Percentiles rank a stretch among this genome's conserved stretches.
These are phyloP conservation scores for Cephus rjabovi DNA, from an alignment of 2,888 invertebrate genomes.

Conservation along the genomic window DNA sequence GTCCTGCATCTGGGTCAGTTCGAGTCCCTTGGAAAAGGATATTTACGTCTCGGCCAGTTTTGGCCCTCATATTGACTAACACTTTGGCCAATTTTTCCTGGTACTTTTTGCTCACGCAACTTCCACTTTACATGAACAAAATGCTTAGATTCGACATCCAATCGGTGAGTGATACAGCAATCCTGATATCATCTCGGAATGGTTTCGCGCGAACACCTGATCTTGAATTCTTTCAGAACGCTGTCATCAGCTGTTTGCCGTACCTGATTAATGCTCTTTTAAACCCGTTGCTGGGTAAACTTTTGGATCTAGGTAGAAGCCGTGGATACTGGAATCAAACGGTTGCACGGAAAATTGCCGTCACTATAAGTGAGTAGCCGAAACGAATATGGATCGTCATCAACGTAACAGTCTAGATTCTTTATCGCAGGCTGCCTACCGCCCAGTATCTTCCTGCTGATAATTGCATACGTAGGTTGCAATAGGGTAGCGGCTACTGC, in stretches of 20 bases:
- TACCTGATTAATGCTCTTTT: conserved; percentile 53
- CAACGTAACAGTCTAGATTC: neutral
- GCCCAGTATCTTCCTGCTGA: conserved; percentile 46
- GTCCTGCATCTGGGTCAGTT: conserved; percentile 23
- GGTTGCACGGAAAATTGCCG: conserved; percentile 55
- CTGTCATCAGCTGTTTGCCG: conserved; percentile 52
- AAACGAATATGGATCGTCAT: neutral
- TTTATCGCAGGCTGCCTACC: conserved; percentile 50
- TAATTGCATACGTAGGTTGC: conserved; percentile 57
- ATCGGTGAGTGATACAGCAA: conserved; percentile 54
- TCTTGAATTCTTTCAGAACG: conserved; percentile 42
- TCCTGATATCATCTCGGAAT: neutral
- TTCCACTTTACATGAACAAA: conserved; percentile 68
- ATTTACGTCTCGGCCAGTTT: conserved; percentile 66
- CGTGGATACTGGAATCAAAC: conserved; percentile 56
- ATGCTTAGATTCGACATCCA: conserved; percentile 66
- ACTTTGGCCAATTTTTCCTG: conserved; percentile 68
- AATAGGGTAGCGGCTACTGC: conserved; percentile 41
- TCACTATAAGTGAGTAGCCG: conserved; percentile 51
- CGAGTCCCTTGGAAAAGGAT: conserved; percentile 66
- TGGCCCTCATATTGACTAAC: conserved; percentile 66
- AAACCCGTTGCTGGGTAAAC: conserved; percentile 52
- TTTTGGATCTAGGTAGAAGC: conserved; percentile 52
- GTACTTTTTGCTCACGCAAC: conserved; percentile 68
- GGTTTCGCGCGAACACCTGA: neutral